phyloP scores from a whole-genome alignment of 2,888 invertebrate species.

The Lasius platythorax region DNA sequence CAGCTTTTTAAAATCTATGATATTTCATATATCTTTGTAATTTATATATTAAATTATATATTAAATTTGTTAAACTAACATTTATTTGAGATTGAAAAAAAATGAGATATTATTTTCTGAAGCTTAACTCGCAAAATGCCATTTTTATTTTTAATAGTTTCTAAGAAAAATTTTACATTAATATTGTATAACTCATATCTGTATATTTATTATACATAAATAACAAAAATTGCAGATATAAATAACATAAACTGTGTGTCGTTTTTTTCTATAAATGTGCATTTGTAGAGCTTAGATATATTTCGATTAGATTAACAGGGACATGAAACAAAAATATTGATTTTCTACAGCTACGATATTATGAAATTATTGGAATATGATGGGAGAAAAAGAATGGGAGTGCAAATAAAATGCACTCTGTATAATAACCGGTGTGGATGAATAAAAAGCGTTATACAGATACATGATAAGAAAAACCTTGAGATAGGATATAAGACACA shows the following conservation, averaged over 20 bases:
- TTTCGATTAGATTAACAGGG: slow-evolving; percentile 15
- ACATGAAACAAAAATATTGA: slow-evolving; percentile 7
- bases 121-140: background rate
- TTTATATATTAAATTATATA: background rate
- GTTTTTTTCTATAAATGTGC: background rate
- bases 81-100: background rate
- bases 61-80: background rate
- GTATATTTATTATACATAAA: background rate
- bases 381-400: background rate
- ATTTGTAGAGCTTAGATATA: background rate
- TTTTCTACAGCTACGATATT: background rate
- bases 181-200: background rate
- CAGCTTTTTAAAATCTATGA: background rate
- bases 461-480: background rate
- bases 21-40: slow-evolving; percentile 1
- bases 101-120: background rate
- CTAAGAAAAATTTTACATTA: background rate
- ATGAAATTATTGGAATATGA: background rate
- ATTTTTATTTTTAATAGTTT: background rate
- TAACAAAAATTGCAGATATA: background rate
- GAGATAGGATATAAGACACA: background rate
- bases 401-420: background rate
- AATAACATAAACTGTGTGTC: background rate
- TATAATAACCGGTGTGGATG: background rate
- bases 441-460: background rate